Conservation (phyloP, 2,888 invertebrate genomes). For the Helicoverpa assulta region DNA sequence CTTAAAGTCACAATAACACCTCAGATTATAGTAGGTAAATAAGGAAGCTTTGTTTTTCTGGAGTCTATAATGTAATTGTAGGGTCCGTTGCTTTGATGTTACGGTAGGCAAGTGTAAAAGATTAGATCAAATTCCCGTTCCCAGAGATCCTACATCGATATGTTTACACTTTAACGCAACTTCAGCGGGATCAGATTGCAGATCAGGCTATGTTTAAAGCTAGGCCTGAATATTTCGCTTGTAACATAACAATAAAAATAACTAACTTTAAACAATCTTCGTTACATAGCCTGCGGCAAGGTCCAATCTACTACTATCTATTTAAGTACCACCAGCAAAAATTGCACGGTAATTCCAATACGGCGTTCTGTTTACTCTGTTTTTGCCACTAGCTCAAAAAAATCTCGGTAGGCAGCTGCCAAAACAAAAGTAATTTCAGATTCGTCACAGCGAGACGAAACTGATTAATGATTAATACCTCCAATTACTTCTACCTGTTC, state of each 20-base stretch:
- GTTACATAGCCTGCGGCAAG: slow-evolving; percentile 8
- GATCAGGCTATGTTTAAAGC: slow-evolving; percentile 1
- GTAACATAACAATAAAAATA: not conserved
- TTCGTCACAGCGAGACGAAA: slow-evolving; percentile 55
- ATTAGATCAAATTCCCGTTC: slow-evolving; percentile 32
- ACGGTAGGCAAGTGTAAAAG: slow-evolving; percentile 10
- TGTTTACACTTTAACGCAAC: slow-evolving; percentile 26
- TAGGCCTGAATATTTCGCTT: not conserved
- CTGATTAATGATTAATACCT: slow-evolving; percentile 36
- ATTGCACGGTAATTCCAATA: slow-evolving; percentile 53
- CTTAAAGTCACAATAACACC: not conserved
- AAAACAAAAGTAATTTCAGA: slow-evolving; percentile 57
- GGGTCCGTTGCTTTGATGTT: slow-evolving; percentile 12
- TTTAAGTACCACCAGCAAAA: slow-evolving; percentile 26
- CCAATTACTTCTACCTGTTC: slow-evolving; percentile 39
- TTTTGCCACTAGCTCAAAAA: slow-evolving; percentile 56
- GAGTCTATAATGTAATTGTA: slow-evolving; percentile 10
- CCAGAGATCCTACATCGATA: slow-evolving; percentile 18
- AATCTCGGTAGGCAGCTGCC: slow-evolving; percentile 25
- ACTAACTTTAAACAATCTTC: not conserved
- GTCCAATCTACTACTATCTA: slow-evolving; percentile 13
- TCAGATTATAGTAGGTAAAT: slow-evolving; percentile 9
- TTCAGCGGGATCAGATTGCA: slow-evolving; percentile 14
- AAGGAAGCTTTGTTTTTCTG: not conserved
- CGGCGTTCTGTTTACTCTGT: slow-evolving; percentile 49